Evolutionary conservation across 2,113 vertebrate species (phyloP).

Genomic region (Fulica atra): DNA sequence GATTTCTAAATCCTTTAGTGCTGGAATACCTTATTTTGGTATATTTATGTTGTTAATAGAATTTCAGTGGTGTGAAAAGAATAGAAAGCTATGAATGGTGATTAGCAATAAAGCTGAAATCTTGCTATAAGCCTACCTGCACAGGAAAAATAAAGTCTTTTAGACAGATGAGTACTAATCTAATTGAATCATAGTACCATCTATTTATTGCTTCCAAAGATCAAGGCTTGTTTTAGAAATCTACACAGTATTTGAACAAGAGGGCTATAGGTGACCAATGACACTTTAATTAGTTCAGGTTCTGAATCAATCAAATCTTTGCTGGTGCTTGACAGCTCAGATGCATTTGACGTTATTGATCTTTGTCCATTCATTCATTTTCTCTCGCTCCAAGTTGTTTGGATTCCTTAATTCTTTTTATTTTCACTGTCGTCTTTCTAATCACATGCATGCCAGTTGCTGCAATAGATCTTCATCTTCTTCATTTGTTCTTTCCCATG

Average conservation of each 20-base stretch:
- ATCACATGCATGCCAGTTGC: not conserved
- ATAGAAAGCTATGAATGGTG: not conserved
- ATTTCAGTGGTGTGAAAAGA: not conserved
- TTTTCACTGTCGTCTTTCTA: conserved; percentile 42
- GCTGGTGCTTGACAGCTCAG: not conserved
- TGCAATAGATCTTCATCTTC: conserved; percentile 11
- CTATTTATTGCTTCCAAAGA: conserved; percentile 39
- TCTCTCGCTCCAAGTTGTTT: conserved; percentile 4
- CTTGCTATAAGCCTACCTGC: not conserved
- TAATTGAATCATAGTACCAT: conserved; percentile 11
- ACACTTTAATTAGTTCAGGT: conserved; percentile 59
- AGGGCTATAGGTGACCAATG: conserved; percentile 34
- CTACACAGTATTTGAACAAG: conserved; percentile 12
- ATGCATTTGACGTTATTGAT: conserved; percentile 45
- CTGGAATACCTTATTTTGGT: not conserved
- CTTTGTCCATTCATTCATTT: conserved; percentile 43
- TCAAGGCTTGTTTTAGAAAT: conserved; percentile 19
- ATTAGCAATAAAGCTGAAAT: not conserved
- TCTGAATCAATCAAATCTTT: conserved; percentile 45
- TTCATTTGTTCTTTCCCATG: not conserved
- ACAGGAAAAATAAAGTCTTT: not conserved
- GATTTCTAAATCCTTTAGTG: not conserved
- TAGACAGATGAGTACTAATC: not conserved
- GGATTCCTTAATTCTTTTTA: conserved; percentile 12
- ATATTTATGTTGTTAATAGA: not conserved